Conservation (phyloP, 2,113 vertebrate genomes). For the Channa maculata region DNA sequence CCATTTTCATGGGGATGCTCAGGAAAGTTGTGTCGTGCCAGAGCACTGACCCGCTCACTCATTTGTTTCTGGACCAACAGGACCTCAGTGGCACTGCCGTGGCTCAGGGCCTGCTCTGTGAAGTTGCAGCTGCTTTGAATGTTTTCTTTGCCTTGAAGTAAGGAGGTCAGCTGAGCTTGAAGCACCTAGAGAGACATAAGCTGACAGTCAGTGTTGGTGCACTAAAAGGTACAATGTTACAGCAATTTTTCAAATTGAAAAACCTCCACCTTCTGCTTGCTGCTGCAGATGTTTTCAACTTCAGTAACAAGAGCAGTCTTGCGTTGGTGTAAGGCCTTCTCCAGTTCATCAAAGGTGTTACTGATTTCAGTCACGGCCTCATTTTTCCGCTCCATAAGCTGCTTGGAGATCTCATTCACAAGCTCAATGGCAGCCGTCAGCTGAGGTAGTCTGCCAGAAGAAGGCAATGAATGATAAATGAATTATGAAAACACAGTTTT, state of each 20-base stretch:
- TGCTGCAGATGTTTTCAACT: conserved; percentile 79
- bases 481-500: background rate
- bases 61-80: conserved; percentile 96
- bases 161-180: conserved; percentile 89
- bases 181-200: conserved; percentile 84
- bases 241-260: background rate
- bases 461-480: background rate
- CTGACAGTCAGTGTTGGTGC: background rate
- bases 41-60: conserved; percentile 90
- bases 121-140: conserved; percentile 96
- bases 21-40: conserved; percentile 89
- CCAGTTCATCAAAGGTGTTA: conserved; percentile 93
- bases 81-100: conserved; percentile 93
- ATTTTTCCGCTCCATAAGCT: conserved; percentile 90
- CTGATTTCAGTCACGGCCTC: conserved; percentile 92
- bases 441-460: conserved; percentile 88
- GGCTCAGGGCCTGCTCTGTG: conserved; percentile 93
- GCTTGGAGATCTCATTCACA: conserved; percentile 92
- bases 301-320: conserved; percentile 90
- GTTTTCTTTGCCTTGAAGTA: conserved; percentile 95
- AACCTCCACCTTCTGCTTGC: conserved; percentile 91
- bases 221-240: background rate
- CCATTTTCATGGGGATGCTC: conserved; percentile 93
- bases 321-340: conserved; percentile 89
- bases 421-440: conserved; percentile 91